Percentiles rank a stretch among this genome's conserved stretches.
These are phyloP conservation scores for Dasysyrphus albostriatus DNA, from an alignment of 2,888 invertebrate genomes.

Conservation along the genomic window DNA sequence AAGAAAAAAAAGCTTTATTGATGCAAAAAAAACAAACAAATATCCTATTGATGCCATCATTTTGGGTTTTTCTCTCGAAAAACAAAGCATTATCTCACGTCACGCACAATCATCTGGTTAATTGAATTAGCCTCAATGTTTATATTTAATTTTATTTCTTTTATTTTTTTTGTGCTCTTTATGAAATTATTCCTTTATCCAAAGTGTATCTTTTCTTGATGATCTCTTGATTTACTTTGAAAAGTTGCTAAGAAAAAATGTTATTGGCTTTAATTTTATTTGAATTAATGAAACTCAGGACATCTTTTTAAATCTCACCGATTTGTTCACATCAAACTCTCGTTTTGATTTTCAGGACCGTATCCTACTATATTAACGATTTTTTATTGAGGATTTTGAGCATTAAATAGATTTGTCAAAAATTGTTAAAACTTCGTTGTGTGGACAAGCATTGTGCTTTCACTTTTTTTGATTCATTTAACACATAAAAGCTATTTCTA, in stretches of 20 bases:
- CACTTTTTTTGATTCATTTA: no score
- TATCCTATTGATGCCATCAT: background rate
- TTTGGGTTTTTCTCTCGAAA: background rate
- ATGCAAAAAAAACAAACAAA: background rate
- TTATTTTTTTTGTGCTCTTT: background rate
- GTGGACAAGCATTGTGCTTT: no score
- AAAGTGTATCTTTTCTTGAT: background rate
- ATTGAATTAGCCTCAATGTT: slow-evolving; percentile 33
- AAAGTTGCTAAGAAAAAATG: slow-evolving; percentile 3
- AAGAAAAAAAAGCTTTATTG: background rate
- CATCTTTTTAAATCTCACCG: background rate
- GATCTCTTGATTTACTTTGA: slow-evolving; percentile 32
- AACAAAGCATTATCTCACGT: slow-evolving; percentile 12
- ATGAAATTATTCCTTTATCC: slow-evolving; percentile 2
- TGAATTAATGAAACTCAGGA: slow-evolving; percentile 17
- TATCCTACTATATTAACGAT: no score
- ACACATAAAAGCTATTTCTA: no score
- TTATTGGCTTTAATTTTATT: slow-evolving; percentile 31
- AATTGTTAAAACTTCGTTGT: background rate
- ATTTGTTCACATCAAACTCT: slow-evolving; percentile 11
- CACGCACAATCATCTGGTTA: slow-evolving; percentile 30
- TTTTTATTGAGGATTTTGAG: no score
- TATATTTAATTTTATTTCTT: slow-evolving; percentile 9
- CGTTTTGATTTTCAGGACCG: background rate
- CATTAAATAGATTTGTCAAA: no score